Percentiles rank a stretch among this genome's conserved stretches.
These are phyloP conservation scores for Halichoerus grypus DNA, from an alignment of 2,113 vertebrate species.

Conservation along the genomic window DNA sequence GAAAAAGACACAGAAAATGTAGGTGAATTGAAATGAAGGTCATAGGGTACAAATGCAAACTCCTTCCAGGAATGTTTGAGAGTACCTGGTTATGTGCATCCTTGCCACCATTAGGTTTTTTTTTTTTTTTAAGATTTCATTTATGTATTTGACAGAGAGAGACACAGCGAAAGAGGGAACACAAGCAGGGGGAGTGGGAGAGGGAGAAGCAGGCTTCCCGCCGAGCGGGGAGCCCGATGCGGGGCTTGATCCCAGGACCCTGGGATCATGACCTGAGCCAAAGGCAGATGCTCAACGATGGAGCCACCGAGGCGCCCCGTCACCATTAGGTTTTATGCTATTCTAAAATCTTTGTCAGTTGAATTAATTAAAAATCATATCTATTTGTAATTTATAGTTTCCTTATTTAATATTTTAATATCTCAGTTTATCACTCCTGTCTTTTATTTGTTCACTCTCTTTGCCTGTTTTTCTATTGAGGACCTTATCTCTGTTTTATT, in stretches of 20 bases:
- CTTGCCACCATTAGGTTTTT: background rate
- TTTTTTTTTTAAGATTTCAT: no score
- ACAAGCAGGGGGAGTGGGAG: no score
- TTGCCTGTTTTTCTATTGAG: background rate
- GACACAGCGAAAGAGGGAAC: no score
- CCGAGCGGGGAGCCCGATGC: no score
- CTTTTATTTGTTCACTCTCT: background rate
- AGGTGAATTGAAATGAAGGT: background rate
- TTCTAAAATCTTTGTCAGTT: constrained; percentile 24
- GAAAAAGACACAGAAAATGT: background rate
- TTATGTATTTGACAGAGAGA: no score
- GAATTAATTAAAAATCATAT: constrained; percentile 35
- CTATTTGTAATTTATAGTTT: background rate
- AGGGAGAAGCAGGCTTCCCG: no score
- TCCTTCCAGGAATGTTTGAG: background rate
- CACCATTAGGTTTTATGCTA: background rate
- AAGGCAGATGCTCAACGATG: no score
- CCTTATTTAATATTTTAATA: constrained; percentile 41
- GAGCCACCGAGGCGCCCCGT: no score
- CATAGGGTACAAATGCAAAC: background rate
- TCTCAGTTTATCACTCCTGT: background rate
- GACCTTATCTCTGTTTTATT: constrained; percentile 9
- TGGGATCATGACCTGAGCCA: no score
- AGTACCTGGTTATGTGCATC: background rate
- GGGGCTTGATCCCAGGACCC: no score